Evolutionary conservation across 2,113 vertebrate species (phyloP), one percentile per base, ranked within the genome.

Genomic region (Antechinus stuartii): DNA sequence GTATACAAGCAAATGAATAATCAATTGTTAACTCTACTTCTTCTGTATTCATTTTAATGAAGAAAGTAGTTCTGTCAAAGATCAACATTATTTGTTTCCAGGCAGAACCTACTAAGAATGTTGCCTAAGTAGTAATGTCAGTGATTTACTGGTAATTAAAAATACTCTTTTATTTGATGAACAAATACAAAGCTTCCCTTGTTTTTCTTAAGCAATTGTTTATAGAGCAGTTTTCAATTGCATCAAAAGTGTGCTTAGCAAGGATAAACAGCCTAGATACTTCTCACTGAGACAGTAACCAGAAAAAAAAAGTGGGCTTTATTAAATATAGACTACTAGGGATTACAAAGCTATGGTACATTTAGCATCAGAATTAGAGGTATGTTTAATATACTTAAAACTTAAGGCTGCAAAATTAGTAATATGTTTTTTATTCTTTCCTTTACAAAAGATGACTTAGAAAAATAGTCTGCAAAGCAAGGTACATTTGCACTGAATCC

Each of bases 1-100:
- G 91, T 90, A 92, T 89, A 95, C 91, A 97, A 97, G 91, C 96
- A 97, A 98, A 98, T 90, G 95, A 96, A 96, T 95, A 98, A 98
- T 98, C 98, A 97, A 94, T 97, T 92, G 5, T 94, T 98, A 94
- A 94, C 93, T 93, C 92, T 90, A 54, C 94, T 97, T 49, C 94
- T 94, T 95, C 52, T 91, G 49, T 92, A 94, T 95, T 91, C n/a
- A 90, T 97, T 96, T 97, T 97, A 97, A 93, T 26, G 94, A 97
- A 93, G 93, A 97, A 94, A 97, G 97, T n/a, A 91, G 91, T 90
- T 90, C 49, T 91, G 30, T 96, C 96, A 94, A 97, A 97, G 95
- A 97, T 46, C 91, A 93, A 92, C 26, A 89, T 55, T 92, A n/a
- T 14, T 35, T 95, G 95, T 97, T 98, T 94, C 12, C 0, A 96